These are phyloP conservation scores for Spialia ferax DNA, from an alignment of 2,888 invertebrate genomes.

Conservation along the genomic window DNA sequence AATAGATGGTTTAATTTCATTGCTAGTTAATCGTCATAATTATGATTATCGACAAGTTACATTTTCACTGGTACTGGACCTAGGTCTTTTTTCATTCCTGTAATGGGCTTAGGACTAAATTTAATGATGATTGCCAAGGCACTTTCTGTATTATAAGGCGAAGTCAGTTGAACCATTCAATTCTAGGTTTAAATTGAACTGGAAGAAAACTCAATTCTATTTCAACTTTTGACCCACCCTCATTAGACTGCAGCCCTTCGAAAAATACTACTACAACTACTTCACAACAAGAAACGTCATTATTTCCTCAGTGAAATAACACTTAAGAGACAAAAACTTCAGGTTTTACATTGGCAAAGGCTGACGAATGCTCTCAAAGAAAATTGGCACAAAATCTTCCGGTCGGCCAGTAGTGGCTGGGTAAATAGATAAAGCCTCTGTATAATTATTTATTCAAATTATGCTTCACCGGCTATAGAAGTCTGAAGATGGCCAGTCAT, in stretches of 20 bases:
- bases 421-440: slow-evolving; percentile 2
- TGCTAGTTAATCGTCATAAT: background rate
- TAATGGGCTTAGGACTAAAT: no score
- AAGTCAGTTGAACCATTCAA: background rate
- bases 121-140: no score
- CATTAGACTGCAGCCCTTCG: background rate
- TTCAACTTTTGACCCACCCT: background rate
- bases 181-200: background rate
- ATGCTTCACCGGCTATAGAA: background rate
- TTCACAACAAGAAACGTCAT: background rate
- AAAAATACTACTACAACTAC: background rate
- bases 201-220: background rate
- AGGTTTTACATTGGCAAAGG: background rate
- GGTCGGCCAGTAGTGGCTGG: background rate
- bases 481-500: background rate
- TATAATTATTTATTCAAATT: slow-evolving; percentile 9
- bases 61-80: background rate
- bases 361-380: slow-evolving; percentile 7
- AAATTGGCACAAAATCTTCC: slow-evolving; percentile 7
- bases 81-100: no score
- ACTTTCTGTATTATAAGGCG: no score
- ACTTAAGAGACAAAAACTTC: slow-evolving; percentile 6
- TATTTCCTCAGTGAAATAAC: slow-evolving; percentile 1
- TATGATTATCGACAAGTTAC: background rate
- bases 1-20: background rate